Evolutionary conservation across 2,113 vertebrate genomes (phyloP).

Genomic region (Holacanthus passer): DNA sequence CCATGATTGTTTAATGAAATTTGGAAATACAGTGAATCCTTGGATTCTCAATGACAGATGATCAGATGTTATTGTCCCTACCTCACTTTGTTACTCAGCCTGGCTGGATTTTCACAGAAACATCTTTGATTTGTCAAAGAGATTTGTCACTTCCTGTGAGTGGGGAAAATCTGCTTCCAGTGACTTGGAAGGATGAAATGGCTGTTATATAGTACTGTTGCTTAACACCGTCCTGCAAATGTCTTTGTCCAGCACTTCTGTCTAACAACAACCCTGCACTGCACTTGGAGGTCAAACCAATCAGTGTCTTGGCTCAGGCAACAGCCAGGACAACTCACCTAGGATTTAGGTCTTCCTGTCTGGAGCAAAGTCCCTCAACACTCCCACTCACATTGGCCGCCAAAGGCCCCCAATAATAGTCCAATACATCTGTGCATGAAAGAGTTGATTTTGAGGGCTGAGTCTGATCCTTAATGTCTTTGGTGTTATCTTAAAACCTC

Average conservation of each 20-base stretch:
- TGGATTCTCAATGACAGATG: background rate
- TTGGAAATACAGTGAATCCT: background rate
- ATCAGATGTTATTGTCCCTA: background rate
- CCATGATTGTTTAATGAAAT: background rate
- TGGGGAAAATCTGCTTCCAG: background rate
- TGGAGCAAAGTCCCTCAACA: constrained; percentile 33
- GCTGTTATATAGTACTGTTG: background rate
- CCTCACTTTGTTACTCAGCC: background rate
- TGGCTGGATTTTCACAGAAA: background rate
- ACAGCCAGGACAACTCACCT: constrained; percentile 53
- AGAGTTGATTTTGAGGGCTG: constrained; percentile 54
- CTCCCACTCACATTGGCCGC: constrained; percentile 46
- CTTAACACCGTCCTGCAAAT: constrained; percentile 2
- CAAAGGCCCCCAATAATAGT: constrained; percentile 31
- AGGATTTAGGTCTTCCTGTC: constrained; percentile 68
- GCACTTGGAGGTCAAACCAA: constrained; percentile 17
- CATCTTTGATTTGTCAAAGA: background rate
- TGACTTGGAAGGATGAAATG: background rate
- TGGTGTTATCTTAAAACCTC: constrained; percentile 15
- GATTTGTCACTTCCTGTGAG: background rate
- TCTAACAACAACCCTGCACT: constrained; percentile 35
- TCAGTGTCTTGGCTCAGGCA: constrained; percentile 29
- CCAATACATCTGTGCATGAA: constrained; percentile 62
- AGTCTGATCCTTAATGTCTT: constrained; percentile 37
- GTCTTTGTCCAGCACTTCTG: constrained; percentile 9